These are phyloP conservation scores for Tragelaphus imberbis DNA, from an alignment of 2,113 vertebrate genomes.

Conservation along the genomic window DNA sequence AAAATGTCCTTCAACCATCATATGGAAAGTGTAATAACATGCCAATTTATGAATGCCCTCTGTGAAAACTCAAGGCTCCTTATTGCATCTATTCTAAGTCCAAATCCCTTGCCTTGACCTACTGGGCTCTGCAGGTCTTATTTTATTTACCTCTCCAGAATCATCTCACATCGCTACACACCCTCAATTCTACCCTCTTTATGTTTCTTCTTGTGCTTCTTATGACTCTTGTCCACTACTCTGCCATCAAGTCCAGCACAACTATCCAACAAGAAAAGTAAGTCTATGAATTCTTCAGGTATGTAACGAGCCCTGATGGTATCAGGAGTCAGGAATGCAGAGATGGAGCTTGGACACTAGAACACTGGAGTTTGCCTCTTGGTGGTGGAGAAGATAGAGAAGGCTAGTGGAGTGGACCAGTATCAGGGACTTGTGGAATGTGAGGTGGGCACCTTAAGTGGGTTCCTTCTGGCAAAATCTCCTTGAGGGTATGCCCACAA, in stretches of 20 bases:
- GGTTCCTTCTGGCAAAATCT: background rate
- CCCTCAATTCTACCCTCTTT: fast-evolving
- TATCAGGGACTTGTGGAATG: background rate
- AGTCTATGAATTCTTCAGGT: background rate
- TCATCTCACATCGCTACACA: fast-evolving
- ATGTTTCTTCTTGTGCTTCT: background rate
- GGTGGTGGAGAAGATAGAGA: background rate
- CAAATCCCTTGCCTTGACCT: background rate
- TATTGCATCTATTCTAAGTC: background rate
- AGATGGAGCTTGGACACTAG: background rate
- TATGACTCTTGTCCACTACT: too few relatives aligned
- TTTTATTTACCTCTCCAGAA: background rate
- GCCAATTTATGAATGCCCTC: background rate
- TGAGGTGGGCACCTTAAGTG: background rate
- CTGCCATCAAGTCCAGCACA: background rate
- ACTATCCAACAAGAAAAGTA: background rate
- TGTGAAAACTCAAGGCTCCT: background rate
- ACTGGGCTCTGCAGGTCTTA: fast-evolving
- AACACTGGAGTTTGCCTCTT: fast-evolving
- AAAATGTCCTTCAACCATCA: background rate
- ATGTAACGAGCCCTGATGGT: background rate
- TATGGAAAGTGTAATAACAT: background rate
- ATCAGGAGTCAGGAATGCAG: background rate
- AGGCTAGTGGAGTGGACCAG: fast-evolving
- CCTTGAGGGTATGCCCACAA: background rate